These are phyloP conservation scores for Pemphigus obesinymphae DNA, from an alignment of 1,140 invertebrate genomes.

Conservation along the genomic window DNA sequence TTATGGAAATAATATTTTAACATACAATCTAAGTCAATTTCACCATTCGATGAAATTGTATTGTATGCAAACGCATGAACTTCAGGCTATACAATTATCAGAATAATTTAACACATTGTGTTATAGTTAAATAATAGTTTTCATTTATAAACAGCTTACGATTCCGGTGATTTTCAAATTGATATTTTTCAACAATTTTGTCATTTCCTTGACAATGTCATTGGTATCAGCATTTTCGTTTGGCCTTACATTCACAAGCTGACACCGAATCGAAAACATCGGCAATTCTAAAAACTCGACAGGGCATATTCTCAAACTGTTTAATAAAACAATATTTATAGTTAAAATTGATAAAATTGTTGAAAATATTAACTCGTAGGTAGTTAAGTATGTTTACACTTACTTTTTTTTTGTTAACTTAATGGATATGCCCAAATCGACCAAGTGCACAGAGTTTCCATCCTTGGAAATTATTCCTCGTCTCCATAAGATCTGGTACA, in stretches of 20 bases:
- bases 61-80: no score
- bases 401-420: not conserved
- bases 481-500: not conserved
- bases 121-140: no score
- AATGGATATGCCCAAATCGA: slow-evolving; percentile 2
- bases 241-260: not conserved
- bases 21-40: no score
- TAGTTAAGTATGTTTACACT: not conserved
- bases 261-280: not conserved
- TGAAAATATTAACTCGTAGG: no score
- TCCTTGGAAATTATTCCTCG: not conserved
- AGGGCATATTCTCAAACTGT: not conserved
- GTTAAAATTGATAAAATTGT: no score
- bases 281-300: not conserved
- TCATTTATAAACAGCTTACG: no score
- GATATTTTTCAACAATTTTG: not conserved
- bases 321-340: no score
- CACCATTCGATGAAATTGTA: no score
- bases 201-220: not conserved
- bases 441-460: not conserved
- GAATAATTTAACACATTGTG: no score
- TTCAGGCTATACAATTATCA: no score
- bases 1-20: no score
- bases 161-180: not conserved
- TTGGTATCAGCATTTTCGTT: not conserved